phyloP scores from a whole-genome alignment of 2,888 invertebrate genomes.

The Lasioglossum vierecki region DNA sequence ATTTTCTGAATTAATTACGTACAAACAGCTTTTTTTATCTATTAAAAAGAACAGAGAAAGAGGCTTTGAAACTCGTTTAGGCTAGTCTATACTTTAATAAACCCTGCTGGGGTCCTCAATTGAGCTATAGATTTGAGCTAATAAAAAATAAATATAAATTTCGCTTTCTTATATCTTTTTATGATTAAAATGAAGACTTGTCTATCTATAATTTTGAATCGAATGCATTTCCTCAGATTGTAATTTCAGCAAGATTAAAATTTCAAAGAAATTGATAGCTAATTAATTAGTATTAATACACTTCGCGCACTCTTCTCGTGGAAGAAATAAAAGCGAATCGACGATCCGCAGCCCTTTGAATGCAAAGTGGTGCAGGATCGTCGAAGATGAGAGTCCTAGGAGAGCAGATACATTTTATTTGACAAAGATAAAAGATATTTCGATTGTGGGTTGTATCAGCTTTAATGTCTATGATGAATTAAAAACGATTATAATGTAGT shows the following conservation, averaged over 20 bases:
- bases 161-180: no score
- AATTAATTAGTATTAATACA: not conserved
- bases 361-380: not conserved
- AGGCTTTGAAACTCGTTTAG: not conserved
- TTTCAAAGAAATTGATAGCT: not conserved
- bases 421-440: slow-evolving; percentile 68
- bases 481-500: slow-evolving; percentile 71
- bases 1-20: not conserved
- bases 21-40: not conserved
- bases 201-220: not conserved
- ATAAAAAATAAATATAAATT: not conserved
- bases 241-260: not conserved
- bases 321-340: slow-evolving; percentile 8
- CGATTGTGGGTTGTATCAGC: slow-evolving; percentile 48
- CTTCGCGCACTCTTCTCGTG: not conserved
- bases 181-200: not conserved
- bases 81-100: not conserved
- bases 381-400: slow-evolving; percentile 64
- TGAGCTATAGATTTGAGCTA: no score
- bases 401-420: slow-evolving; percentile 72
- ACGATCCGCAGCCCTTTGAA: not conserved
- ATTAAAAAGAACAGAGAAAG: not conserved
- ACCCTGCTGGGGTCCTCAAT: no score
- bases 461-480: slow-evolving; percentile 70
- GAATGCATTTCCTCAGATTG: not conserved